phyloP scores from a whole-genome alignment of 2,797 vertebrate genomes.

The Protonibea diacanthus region DNA sequence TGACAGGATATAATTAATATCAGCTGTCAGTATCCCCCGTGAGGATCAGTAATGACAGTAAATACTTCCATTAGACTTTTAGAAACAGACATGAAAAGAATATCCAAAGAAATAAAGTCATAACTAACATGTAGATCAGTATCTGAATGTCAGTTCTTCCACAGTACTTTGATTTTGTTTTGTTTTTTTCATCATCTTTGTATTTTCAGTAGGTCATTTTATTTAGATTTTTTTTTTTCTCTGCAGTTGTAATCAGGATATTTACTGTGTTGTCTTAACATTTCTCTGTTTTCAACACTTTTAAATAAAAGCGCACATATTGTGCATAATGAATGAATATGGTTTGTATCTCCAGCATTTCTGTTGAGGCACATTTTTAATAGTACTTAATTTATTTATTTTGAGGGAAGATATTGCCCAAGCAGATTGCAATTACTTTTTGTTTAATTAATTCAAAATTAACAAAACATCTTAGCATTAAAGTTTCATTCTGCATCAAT shows the following conservation, averaged over 20 bases:
- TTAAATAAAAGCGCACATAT: conserved; percentile 60
- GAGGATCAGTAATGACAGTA: background rate
- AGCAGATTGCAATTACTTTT: background rate
- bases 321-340: conserved; percentile 18
- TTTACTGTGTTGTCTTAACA: conserved; percentile 19
- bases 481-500: background rate
- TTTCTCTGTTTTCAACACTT: conserved; percentile 37
- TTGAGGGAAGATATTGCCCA: background rate
- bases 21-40: background rate
- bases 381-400: background rate
- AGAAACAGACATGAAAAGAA: background rate
- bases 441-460: background rate
- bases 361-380: background rate
- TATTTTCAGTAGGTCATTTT: conserved; percentile 20
- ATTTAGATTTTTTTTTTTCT: conserved; percentile 14
- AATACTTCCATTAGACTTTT: background rate
- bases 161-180: conserved; percentile 1
- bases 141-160: conserved; percentile 17
- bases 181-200: background rate
- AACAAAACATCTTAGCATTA: background rate
- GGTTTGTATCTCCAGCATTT: background rate
- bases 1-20: conserved; percentile 2
- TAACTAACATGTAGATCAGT: background rate
- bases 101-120: conserved; percentile 8
- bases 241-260: conserved; percentile 7